Percentiles rank a stretch among this genome's conserved stretches.
Conservation (phyloP, 2,113 vertebrate species). For the Lanius collurio region DNA sequence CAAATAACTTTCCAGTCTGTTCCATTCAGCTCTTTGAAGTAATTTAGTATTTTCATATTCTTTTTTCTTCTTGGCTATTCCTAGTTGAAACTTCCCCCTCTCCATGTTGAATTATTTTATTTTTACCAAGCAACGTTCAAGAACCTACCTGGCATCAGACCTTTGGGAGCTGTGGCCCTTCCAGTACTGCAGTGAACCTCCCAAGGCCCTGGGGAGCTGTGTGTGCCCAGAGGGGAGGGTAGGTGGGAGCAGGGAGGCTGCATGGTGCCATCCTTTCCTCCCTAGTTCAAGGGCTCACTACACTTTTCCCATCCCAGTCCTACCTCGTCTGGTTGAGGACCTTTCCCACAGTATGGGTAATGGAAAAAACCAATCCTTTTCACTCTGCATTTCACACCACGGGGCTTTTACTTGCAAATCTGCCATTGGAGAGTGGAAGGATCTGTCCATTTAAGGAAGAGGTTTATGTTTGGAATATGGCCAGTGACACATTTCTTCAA, state of each 20-base stretch:
- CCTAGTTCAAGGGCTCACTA: background rate
- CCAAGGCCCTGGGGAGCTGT: background rate
- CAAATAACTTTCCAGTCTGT: background rate
- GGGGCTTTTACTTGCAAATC: background rate
- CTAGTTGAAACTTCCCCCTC: background rate
- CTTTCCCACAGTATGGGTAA: background rate
- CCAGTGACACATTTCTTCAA: background rate
- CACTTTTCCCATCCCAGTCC: background rate
- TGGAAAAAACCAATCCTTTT: background rate
- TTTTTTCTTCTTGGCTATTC: background rate
- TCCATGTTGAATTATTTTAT: accelerated
- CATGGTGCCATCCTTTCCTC: background rate
- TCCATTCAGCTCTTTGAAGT: background rate
- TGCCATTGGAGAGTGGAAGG: background rate
- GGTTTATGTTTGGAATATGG: background rate
- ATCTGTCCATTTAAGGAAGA: background rate
- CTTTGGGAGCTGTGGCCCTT: background rate
- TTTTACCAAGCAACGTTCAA: background rate
- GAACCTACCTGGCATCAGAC: background rate
- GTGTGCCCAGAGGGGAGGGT: background rate
- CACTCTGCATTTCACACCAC: background rate
- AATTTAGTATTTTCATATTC: background rate
- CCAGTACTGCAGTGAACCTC: background rate
- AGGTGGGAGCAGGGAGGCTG: background rate
- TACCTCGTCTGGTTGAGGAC: background rate